Evolutionary conservation across 2,113 vertebrate species (phyloP), one percentile per base, ranked within the genome.

Genomic region (Trochalopteron elliotii): DNA sequence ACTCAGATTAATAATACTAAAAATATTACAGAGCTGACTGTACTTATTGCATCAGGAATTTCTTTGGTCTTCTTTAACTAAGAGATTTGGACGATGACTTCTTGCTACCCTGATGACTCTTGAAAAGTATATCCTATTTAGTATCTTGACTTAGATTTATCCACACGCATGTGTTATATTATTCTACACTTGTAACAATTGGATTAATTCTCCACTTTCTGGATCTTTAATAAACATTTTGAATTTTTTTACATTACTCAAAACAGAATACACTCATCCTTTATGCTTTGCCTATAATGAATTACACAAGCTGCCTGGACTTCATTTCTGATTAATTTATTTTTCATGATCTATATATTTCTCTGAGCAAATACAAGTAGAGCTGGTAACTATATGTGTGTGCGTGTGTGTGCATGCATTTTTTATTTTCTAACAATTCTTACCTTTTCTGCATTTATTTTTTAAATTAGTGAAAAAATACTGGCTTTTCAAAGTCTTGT

Each of bases 91-190:
- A 74, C 45, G 57, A 65, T 35, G 15, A n/a, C 6, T 79, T 61
- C 13, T 35, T 53, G 12, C 4, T 61, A 63, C 7, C 3, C 27
- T 55, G 33, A 15, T 47, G 25, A 49, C 5, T 60, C 30, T 35
- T 60, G 20, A 81, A 42, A 87, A 40, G 9, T 42, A 5, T 20
- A 27, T 35, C 8, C 28, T 28, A 12, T 65, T 74, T 42, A 33
- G 11, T 31, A 65, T 47, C 60, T 64, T 64, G 20, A 60, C 15
- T 75, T 67, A 24, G 4, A 35, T 84, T 57, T 53, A 61, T 44
- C n/a, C 12, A 33, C 5, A 39, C 27, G 44, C 6, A 40, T 0
- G 0, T 8, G 1, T 33, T 70, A 24, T 39, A 33, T 47, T 90
- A 7, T 24, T 57, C 63, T 80, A 39, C 33, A 44, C 11, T 63